Conservation (phyloP, 2,797 vertebrate genomes). For the Typhlichthys eigenmanni region DNA sequence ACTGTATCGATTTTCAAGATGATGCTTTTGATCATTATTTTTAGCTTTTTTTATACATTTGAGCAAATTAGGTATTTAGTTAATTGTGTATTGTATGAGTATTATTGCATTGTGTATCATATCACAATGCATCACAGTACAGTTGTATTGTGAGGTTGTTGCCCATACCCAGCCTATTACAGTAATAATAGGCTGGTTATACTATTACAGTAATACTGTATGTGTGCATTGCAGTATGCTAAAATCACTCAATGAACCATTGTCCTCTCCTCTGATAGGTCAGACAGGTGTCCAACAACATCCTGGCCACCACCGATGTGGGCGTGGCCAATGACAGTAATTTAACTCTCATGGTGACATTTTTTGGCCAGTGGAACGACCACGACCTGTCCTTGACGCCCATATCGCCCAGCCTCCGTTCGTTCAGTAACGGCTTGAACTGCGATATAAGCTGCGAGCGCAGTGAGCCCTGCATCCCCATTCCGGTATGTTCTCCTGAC, state of each 20-base stretch:
- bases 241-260: neutral
- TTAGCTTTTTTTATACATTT: too few species aligned
- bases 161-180: too few species aligned
- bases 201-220: too few species aligned
- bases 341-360: constrained; percentile 78
- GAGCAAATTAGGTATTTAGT: too few species aligned
- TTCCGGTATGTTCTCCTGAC: constrained; percentile 62
- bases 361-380: constrained; percentile 85
- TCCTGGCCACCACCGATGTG: constrained; percentile 66
- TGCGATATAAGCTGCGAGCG: constrained; percentile 71
- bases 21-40: too few species aligned
- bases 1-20: too few species aligned
- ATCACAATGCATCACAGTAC: too few species aligned
- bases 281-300: constrained; percentile 82
- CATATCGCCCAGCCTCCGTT: constrained; percentile 64
- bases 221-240: neutral
- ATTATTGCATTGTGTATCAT: too few species aligned
- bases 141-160: too few species aligned
- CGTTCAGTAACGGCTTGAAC: constrained; percentile 62
- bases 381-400: constrained; percentile 86
- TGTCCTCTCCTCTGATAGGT: constrained; percentile 70
- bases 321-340: constrained; percentile 65
- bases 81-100: too few species aligned
- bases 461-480: constrained; percentile 81
- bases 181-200: too few species aligned